Evolutionary conservation across 2,113 vertebrate species (phyloP), one percentile per base, ranked within the genome.

Genomic region (Myotis yumanensis): DNA sequence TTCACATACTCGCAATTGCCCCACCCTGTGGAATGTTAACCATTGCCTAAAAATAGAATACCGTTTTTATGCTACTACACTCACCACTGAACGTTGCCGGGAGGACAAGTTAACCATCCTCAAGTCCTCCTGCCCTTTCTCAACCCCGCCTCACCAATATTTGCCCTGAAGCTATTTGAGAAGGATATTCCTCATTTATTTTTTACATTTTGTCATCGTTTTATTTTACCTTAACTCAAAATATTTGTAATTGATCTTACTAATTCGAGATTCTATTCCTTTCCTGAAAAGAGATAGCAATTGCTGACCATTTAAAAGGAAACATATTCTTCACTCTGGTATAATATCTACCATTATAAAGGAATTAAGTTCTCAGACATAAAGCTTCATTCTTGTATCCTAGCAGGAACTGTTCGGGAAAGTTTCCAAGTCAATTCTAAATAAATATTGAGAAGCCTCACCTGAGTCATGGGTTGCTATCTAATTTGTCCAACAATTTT

Each of bases 341-440:
- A 35, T 54, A 57, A 28, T 82, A 25, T 52, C 52, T 14, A 15
- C 52, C 2, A 64, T 32, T 28, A 52, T 23, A 62, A 76, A 93
- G n/a, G 81, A 68, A 84, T 5, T 62, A n/a, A 95, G 90, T 62
- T 90, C 46, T 86, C n/a, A 59, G 25, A 22, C 0, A 73, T 20
- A 90, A 84, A 15, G 86, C 7, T 86, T 86, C 5, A 20, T 89
- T 69, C 15, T 89, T 77, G 4, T 7, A 94, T 43, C 23, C 48
- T 17, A 75, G n/a, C 64, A 59, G 22, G 95, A 95, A 82, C 11
- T 43, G 30, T 68, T 52, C 10, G n/a, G 66, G 18, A 85, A 93
- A 85, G 6, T 73, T 82, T 82, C 48, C 73, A 90, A 94, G 40
- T 48, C 82, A 88, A 35, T 79, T 87, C 22, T 90, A 90, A 94